Evolutionary conservation across 1,140 invertebrate genomes (phyloP).

Genomic region (Macrocentrus cingulum): DNA sequence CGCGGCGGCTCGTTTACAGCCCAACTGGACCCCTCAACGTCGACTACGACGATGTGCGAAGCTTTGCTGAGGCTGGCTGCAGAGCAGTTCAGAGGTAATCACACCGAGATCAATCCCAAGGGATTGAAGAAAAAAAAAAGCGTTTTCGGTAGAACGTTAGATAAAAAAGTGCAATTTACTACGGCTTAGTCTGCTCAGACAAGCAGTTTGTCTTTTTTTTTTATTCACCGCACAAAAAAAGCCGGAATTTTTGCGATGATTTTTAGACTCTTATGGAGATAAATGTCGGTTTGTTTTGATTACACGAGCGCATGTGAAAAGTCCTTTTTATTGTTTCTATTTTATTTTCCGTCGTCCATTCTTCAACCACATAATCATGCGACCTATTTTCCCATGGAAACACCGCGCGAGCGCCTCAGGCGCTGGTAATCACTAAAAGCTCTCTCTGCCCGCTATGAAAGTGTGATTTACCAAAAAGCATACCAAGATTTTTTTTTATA

Average conservation of each 20-base stretch:
- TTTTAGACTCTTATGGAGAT: not conserved
- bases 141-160: no score
- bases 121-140: not conserved
- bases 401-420: not conserved
- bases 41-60: constrained; percentile 80
- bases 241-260: not conserved
- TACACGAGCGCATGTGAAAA: not conserved
- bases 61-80: constrained; percentile 65
- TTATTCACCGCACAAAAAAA: not conserved
- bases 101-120: constrained; percentile 13
- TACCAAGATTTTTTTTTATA: constrained; percentile 5
- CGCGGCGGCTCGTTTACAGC: constrained; percentile 69
- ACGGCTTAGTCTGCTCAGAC: constrained; percentile 4
- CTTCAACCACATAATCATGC: constrained; percentile 1
- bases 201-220: constrained; percentile 1
- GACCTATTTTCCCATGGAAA: constrained; percentile 1
- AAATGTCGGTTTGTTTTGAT: not conserved
- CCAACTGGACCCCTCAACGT: constrained; percentile 76
- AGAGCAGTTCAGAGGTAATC: constrained; percentile 66
- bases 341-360: not conserved
- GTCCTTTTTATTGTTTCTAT: not conserved
- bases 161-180: constrained; percentile 13
- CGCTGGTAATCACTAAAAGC: constrained; percentile 21
- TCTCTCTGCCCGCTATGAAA: constrained; percentile 18
- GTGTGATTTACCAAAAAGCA: constrained; percentile 28